Conservation (phyloP, 2,888 invertebrate genomes). For the Diarsia rubi region DNA sequence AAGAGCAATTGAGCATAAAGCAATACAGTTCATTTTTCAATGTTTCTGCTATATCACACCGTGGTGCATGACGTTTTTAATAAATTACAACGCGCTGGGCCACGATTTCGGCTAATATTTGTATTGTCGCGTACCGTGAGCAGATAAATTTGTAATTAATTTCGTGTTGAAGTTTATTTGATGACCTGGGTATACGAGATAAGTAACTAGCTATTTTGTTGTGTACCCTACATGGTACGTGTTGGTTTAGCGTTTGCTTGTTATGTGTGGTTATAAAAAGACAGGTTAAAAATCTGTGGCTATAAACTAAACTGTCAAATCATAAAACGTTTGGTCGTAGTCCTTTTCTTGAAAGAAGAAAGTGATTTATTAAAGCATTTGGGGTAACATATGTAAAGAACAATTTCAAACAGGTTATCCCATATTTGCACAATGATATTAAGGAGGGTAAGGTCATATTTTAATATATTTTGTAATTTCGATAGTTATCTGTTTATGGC, state of each 20-base stretch:
- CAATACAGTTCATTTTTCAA: conserved; percentile 53
- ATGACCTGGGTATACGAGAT: conserved; percentile 46
- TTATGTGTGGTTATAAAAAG: not conserved
- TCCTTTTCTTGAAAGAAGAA: no score
- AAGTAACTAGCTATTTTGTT: conserved; percentile 23
- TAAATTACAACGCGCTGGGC: conserved; percentile 68
- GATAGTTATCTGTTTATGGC: not conserved
- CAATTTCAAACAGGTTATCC: no score
- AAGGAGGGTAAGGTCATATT: no score
- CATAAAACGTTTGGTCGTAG: no score
- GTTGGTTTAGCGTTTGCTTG: not conserved
- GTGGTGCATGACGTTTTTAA: conserved; percentile 61
- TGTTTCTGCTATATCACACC: conserved; percentile 41
- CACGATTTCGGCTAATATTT: conserved; percentile 72
- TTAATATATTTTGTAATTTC: no score
- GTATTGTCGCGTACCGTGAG: conserved; percentile 59
- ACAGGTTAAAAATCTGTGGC: not conserved
- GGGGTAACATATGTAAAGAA: no score
- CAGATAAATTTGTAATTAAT: conserved; percentile 51
- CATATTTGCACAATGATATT: no score
- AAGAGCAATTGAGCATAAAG: conserved; percentile 30
- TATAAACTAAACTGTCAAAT: no score
- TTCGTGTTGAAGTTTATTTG: conserved; percentile 42
- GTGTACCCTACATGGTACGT: not conserved
- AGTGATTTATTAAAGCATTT: no score